These are phyloP conservation scores for Cantharis nigra DNA, from an alignment of 2,888 invertebrate genomes.

Conservation along the genomic window DNA sequence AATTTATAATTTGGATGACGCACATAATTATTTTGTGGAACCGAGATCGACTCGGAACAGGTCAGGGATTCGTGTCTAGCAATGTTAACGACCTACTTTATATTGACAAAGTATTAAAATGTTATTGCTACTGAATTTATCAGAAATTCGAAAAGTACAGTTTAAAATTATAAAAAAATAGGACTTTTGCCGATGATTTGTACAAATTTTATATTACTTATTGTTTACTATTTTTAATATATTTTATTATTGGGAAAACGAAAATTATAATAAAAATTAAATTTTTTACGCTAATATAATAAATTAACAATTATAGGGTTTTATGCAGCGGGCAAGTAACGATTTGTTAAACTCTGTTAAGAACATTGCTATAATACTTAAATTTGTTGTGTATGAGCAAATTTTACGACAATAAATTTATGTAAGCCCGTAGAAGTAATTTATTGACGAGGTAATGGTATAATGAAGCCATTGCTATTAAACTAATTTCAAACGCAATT, in stretches of 20 bases:
- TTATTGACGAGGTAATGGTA: neutral
- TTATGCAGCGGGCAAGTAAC: no score
- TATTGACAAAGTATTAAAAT: neutral
- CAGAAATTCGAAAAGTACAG: neutral
- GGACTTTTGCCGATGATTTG: neutral
- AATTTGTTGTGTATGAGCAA: no score
- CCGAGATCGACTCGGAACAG: neutral
- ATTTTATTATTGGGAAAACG: no score
- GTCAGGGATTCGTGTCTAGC: neutral
- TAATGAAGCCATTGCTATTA: neutral
- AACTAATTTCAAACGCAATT: neutral
- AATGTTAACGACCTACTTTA: neutral
- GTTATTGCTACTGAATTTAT: neutral
- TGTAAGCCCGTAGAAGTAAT: neutral
- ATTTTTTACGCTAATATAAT: no score
- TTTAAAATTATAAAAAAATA: neutral
- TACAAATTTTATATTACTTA: neutral
- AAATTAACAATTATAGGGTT: no score
- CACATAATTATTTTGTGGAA: neutral
- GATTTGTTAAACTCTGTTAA: no score
- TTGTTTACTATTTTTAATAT: neutral
- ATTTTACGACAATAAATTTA: neutral
- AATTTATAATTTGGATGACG: neutral
- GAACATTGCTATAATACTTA: no score
- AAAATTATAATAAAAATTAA: no score